Conservation (phyloP, 2,888 invertebrate genomes). For the Therioaphis trifolii region DNA sequence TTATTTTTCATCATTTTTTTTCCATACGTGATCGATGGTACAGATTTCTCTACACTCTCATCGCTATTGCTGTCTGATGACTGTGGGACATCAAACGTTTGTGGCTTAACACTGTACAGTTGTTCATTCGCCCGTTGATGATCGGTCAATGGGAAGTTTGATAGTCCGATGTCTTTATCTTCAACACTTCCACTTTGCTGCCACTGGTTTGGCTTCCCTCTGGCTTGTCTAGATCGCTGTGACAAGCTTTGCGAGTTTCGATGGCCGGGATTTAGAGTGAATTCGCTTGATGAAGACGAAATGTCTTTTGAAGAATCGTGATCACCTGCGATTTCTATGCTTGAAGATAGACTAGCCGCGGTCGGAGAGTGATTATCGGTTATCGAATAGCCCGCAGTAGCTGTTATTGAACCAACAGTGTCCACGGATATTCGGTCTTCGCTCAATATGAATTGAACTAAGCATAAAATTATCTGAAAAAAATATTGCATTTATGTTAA, state of each 20-base stretch:
- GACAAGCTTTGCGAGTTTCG: conserved; percentile 26
- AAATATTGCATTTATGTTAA: not conserved
- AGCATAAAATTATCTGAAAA: conserved; percentile 40
- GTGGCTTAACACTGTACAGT: conserved; percentile 43
- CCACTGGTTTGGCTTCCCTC: conserved; percentile 29
- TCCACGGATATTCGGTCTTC: conserved; percentile 57
- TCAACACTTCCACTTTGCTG: conserved; percentile 31
- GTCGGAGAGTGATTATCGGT: conserved; percentile 29
- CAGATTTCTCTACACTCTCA: conserved; percentile 23
- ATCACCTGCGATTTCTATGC: not conserved
- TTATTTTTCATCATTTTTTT: conserved; percentile 38
- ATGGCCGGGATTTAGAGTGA: not conserved
- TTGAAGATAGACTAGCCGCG: not conserved
- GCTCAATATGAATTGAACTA: not conserved
- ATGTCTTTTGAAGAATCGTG: conserved; percentile 12
- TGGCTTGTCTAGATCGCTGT: conserved; percentile 38
- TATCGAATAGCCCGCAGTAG: conserved; percentile 53
- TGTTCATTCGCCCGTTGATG: conserved; percentile 30
- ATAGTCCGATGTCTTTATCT: conserved; percentile 20
- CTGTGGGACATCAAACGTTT: conserved; percentile 25
- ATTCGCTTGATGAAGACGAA: conserved; percentile 26
- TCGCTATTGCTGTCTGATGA: conserved; percentile 2
- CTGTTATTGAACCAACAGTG: conserved; percentile 50
- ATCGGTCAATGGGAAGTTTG: conserved; percentile 17
- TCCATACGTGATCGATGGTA: conserved; percentile 36